Base-by-base conservation (phyloP, 2,888 invertebrate genomes). In the Gortyna flavago region DNA sequence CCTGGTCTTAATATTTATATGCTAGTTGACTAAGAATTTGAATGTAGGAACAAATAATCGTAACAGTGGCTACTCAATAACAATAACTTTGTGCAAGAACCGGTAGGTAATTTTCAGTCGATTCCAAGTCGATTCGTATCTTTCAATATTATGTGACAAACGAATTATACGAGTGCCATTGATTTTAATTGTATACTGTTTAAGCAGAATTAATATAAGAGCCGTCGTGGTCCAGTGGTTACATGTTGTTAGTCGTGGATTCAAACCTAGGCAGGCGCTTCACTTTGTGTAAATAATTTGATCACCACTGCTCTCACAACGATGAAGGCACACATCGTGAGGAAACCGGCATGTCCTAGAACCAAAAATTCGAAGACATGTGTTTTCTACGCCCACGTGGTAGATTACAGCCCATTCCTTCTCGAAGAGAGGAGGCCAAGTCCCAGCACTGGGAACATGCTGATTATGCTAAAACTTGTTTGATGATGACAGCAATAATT, bases 1-100 rank as follows among this genome's bases (percentile, higher is more conserved):
- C 66, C 85, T 80, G 54, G 67, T 77, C 48, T 54, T 84, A 64
- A 79, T 86, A 84, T 84, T 86, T 84, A 86, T 86, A 29, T 35
- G 16, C 61, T 61, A n/a, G 44, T 82, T 29, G 72, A 73, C 75
- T 86, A 68, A 73, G 64, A 79, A 79, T 86, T 78, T 77, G 64
- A 66, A 72, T 83, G 78, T 69, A 75, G 57, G 65, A 66, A 77
- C 77, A 85, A 72, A 82, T 85, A 76, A 82, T 62, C 61, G 59
- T 54, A 77, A 66, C 77, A 16, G 65, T 82, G 35, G 71, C 70
- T 69, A 18, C 0, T 5, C 83, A 77, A 86, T 83, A 83, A 83
- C 70, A 83, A 83, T 86, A 83, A 85, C n/a, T 83, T 38, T 35
- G 54, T 35, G 25, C 29, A 16, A 61, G 32, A 81, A 75, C 85